A percentile compares a stretch with the other conserved stretches of the same genome.
These are phyloP conservation scores for Gorsachius magnificus DNA, from an alignment of 2,797 vertebrate genomes.

Conservation along the genomic window DNA sequence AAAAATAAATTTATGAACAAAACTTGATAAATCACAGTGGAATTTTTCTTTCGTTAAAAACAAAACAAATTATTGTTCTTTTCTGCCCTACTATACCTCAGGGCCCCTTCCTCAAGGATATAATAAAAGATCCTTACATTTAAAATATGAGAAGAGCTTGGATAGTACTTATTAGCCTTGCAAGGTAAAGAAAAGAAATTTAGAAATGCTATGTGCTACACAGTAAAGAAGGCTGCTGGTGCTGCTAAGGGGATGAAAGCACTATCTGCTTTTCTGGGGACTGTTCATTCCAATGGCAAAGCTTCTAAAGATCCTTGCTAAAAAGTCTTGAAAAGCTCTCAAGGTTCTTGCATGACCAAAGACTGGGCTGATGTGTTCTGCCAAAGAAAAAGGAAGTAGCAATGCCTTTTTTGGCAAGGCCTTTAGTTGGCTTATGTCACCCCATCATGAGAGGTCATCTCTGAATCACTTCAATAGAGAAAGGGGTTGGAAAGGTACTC, in stretches of 20 bases:
- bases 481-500: not conserved
- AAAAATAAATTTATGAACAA: not conserved
- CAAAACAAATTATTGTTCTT: not conserved
- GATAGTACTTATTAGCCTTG: not conserved
- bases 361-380: not conserved
- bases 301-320: not conserved
- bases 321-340: not conserved
- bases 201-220: not conserved
- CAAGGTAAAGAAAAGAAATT: not conserved
- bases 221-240: not conserved
- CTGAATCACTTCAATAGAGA: not conserved
- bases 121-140: not conserved
- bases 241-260: not conserved
- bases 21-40: not conserved
- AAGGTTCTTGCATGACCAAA: not conserved
- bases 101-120: not conserved
- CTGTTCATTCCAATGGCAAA: not conserved
- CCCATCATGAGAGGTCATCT: not conserved
- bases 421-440: not conserved
- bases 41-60: not conserved
- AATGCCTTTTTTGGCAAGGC: not conserved
- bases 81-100: not conserved
- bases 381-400: not conserved
- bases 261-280: not conserved
- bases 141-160: not conserved